phyloP scores from a whole-genome alignment of 2,888 invertebrate genomes.

The Atrina japonica region DNA sequence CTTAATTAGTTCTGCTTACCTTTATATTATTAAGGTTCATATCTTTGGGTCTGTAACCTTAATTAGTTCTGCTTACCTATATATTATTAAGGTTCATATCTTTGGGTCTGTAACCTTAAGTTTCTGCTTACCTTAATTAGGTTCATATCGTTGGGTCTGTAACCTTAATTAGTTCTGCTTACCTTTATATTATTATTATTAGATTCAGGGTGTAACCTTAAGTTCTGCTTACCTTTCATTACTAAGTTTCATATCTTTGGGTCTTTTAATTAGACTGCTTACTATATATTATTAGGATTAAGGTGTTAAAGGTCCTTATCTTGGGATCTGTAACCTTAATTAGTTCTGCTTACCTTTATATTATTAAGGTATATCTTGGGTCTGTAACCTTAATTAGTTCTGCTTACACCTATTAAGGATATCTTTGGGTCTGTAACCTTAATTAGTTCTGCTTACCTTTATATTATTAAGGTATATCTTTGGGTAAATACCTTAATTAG shows the following conservation, averaged over 20 bases:
- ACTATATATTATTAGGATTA: not conserved
- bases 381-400: too few relatives aligned
- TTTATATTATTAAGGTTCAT: not conserved
- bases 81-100: conserved; percentile 98
- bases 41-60: not conserved
- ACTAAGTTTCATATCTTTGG: conserved; percentile 90
- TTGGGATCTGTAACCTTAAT: too few relatives aligned
- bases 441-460: conserved; percentile 45
- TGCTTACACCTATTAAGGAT: not conserved
- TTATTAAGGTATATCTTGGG: too few relatives aligned
- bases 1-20: not conserved
- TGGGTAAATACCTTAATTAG: too few relatives aligned
- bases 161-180: not conserved
- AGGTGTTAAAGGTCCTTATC: not conserved
- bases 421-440: not conserved
- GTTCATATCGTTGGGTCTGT: not conserved
- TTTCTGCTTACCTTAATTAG: not conserved
- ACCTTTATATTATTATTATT: conserved; percentile 1
- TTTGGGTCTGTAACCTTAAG: not conserved
- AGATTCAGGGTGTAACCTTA: not conserved
- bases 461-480: too few relatives aligned
- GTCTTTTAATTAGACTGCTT: not conserved
- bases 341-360: too few relatives aligned
- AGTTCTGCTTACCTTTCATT: conserved; percentile 93
- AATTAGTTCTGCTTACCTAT: conserved; percentile 86